These are phyloP conservation scores for Poeciliopsis occidentalis DNA, from an alignment of 2,113 vertebrate genomes.

Conservation along the genomic window DNA sequence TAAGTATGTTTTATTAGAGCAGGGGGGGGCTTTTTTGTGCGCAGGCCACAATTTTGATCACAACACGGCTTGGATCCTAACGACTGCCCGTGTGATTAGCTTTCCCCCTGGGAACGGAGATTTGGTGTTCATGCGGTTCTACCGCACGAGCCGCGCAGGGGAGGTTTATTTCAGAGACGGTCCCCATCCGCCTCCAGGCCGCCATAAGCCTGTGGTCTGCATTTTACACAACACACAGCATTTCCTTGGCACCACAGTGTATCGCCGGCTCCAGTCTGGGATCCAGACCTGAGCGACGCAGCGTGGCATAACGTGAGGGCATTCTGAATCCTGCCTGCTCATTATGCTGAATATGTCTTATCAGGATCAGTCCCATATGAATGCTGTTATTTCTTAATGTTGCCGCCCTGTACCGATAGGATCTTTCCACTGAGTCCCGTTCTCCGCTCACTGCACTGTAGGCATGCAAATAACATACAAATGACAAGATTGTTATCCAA, in stretches of 20 bases:
- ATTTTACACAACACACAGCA: slow-evolving; percentile 51
- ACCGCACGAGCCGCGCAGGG: slow-evolving; percentile 57
- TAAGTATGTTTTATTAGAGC: slow-evolving; percentile 58
- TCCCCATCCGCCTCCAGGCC: slow-evolving; percentile 37
- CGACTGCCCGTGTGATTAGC: slow-evolving; percentile 30
- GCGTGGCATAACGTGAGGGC: slow-evolving; percentile 8
- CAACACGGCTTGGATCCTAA: slow-evolving; percentile 48
- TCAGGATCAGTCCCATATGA: slow-evolving; percentile 31
- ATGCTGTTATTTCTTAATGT: slow-evolving; percentile 21
- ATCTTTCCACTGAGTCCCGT: slow-evolving; percentile 44
- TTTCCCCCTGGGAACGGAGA: slow-evolving; percentile 41
- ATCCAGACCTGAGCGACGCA: slow-evolving; percentile 23
- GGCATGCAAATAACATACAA: slow-evolving; percentile 36
- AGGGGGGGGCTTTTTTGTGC: slow-evolving; percentile 35
- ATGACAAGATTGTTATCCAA: slow-evolving; percentile 4
- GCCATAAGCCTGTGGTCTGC: slow-evolving; percentile 19
- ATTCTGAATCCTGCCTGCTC: slow-evolving; percentile 16
- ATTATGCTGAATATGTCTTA: slow-evolving; percentile 11
- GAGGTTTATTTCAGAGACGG: slow-evolving; percentile 35
- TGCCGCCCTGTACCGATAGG: slow-evolving; percentile 20
- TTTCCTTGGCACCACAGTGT: slow-evolving; percentile 48
- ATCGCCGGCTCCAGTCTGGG: slow-evolving; percentile 44
- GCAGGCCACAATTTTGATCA: slow-evolving; percentile 46
- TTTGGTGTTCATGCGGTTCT: slow-evolving; percentile 21
- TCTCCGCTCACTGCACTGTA: slow-evolving; percentile 24